phyloP scores from a whole-genome alignment of 2,888 invertebrate genomes.

The Himalopsyche anomala region DNA sequence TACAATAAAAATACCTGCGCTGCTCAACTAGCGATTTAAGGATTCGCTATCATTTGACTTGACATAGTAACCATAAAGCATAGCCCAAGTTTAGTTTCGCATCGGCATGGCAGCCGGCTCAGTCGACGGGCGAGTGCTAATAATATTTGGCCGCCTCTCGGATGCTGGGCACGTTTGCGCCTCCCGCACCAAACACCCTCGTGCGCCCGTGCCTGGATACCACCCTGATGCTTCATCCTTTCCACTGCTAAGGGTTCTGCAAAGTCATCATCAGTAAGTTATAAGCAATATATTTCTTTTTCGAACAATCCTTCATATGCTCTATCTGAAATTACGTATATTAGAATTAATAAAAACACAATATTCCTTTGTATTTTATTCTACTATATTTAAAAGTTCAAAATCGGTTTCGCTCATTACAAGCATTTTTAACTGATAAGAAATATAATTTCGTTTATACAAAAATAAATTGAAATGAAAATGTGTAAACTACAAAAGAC shows the following conservation, averaged over 20 bases:
- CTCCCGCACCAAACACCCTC: slow-evolving; percentile 47
- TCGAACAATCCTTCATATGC: too few species aligned
- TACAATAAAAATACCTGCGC: background rate
- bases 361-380: too few species aligned
- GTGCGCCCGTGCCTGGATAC: slow-evolving; percentile 49
- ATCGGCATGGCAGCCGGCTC: slow-evolving; percentile 49
- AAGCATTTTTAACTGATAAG: too few species aligned
- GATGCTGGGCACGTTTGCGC: slow-evolving; percentile 60
- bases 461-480: too few species aligned
- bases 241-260: background rate
- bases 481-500: too few species aligned
- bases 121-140: slow-evolving; percentile 57
- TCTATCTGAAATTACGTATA: too few species aligned
- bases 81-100: slow-evolving; percentile 18
- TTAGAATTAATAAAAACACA: too few species aligned
- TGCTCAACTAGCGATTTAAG: background rate
- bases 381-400: too few species aligned
- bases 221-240: slow-evolving; percentile 14
- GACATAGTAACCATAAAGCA: slow-evolving; percentile 42
- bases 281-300: too few species aligned
- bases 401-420: too few species aligned
- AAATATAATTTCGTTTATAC: too few species aligned
- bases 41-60: slow-evolving; percentile 21
- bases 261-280: background rate
- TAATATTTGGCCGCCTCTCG: slow-evolving; percentile 62